These are phyloP conservation scores for Mesodorylaimus sp. DNA, from an alignment of 2,888 invertebrate genomes.

Conservation along the genomic window DNA sequence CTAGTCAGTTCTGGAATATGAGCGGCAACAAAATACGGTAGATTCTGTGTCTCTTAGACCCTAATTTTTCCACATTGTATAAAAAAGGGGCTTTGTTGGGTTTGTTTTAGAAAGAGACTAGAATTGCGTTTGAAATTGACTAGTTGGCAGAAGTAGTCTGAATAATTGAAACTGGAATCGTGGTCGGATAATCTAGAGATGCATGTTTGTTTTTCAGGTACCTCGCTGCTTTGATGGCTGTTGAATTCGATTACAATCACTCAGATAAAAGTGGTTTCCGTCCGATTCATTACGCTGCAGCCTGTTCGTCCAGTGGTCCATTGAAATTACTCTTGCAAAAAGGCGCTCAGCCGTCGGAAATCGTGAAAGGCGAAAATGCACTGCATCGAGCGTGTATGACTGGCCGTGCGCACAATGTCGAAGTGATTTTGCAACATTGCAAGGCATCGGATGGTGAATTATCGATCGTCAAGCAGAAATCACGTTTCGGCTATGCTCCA, in stretches of 20 bases:
- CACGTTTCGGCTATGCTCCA: constrained; percentile 26
- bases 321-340: constrained; percentile 33
- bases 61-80: too few species aligned
- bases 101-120: too few species aligned
- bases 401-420: constrained; percentile 17
- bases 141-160: too few species aligned
- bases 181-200: too few species aligned
- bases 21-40: too few species aligned
- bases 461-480: constrained; percentile 24
- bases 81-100: too few species aligned
- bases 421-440: constrained; percentile 21
- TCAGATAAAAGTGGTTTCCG: constrained; percentile 17
- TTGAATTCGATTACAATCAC: constrained; percentile 34
- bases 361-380: constrained; percentile 14
- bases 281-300: constrained; percentile 40
- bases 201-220: constrained; percentile 16
- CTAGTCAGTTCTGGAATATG: too few species aligned
- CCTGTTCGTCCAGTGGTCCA: constrained; percentile 35
- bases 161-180: too few species aligned
- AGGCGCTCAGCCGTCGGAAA: constrained; percentile 13
- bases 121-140: too few species aligned
- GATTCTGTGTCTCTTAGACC: too few species aligned
- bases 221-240: constrained; percentile 31
- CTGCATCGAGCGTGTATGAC: constrained; percentile 19
- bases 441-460: constrained; percentile 33